Conservation (phyloP, 2,888 invertebrate genomes). For the Rhagonycha fulva region DNA sequence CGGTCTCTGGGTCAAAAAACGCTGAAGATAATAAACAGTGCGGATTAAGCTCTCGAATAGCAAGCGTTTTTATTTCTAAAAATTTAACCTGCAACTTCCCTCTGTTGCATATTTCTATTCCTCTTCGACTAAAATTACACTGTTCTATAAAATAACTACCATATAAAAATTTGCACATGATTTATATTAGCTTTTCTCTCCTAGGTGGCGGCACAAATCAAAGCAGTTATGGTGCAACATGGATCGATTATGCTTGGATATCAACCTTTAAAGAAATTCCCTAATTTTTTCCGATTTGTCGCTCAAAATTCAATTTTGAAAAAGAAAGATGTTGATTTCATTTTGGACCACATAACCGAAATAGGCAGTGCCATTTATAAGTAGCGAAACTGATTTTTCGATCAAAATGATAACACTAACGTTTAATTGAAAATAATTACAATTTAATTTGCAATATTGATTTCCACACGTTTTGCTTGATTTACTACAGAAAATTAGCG, state of each 20-base stretch:
- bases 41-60: background rate
- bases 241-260: conserved; percentile 70
- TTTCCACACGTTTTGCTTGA: background rate
- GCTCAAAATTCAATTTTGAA: conserved; percentile 65
- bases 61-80: background rate
- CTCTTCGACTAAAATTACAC: background rate
- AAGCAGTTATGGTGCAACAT: conserved; percentile 67
- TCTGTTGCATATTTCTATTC: background rate
- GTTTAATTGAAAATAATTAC: background rate
- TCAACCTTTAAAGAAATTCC: conserved; percentile 64
- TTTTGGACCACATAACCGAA: conserved; percentile 64
- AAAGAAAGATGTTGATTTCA: conserved; percentile 61
- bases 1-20: too few relatives aligned
- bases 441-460: background rate
- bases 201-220: conserved; percentile 68
- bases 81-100: background rate
- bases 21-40: too few relatives aligned
- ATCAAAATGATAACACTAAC: background rate
- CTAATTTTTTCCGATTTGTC: conserved; percentile 71
- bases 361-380: conserved; percentile 55
- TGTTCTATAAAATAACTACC: background rate
- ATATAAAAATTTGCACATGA: background rate
- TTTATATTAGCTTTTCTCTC: conserved; percentile 6
- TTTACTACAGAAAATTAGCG: background rate
- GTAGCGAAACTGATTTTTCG: conserved; percentile 4